Percentiles rank a stretch among this genome's conserved stretches.
Evolutionary conservation across 2,113 vertebrate species (phyloP).

Genomic region (Alligator sinensis): DNA sequence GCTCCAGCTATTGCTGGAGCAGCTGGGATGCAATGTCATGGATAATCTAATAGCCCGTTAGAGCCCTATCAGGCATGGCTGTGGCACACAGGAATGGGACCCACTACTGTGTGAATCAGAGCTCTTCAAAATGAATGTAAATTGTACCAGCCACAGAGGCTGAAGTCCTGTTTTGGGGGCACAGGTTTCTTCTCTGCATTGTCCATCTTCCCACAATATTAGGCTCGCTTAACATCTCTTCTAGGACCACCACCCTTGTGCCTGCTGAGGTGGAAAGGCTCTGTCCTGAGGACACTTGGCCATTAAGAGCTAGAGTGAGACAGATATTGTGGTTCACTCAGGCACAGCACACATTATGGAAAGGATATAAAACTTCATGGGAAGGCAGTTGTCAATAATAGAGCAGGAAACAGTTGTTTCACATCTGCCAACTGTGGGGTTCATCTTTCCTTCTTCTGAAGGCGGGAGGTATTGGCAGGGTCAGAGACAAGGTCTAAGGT

Average conservation of each 20-base stretch:
- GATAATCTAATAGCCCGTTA: background rate
- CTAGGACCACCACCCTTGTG: background rate
- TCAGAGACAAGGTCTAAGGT: background rate
- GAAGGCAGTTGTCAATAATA: too few relatives aligned
- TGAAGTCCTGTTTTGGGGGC: background rate
- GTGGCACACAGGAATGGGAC: background rate
- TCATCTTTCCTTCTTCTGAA: background rate
- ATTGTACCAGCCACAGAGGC: background rate
- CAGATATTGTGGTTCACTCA: background rate
- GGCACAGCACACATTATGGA: background rate
- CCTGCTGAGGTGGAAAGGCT: background rate
- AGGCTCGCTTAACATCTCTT: background rate
- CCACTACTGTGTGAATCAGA: background rate
- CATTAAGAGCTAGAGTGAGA: background rate
- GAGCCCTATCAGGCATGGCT: background rate
- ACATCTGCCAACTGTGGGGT: background rate
- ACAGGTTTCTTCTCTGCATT: background rate
- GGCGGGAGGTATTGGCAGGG: background rate
- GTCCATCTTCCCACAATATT: background rate
- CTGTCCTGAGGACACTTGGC: background rate
- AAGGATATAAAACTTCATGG: background rate
- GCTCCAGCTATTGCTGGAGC: background rate
- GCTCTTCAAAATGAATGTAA: background rate
- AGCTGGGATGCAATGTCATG: background rate
- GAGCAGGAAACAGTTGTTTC: background rate